phyloP scores from a whole-genome alignment of 2,797 vertebrate genomes.

The Gadopsis bispinosus region DNA sequence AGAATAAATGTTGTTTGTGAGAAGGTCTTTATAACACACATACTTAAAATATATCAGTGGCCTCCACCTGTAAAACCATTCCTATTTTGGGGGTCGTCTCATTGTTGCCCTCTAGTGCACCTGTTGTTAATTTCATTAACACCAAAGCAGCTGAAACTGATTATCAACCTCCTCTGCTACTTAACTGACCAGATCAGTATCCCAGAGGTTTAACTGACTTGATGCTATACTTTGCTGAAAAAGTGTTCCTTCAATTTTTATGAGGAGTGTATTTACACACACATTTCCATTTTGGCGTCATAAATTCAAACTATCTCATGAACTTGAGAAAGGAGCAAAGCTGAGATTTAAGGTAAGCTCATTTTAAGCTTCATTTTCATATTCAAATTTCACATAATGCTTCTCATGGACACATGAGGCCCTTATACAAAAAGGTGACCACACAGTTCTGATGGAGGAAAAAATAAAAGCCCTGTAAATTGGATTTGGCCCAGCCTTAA shows the following conservation, averaged over 20 bases:
- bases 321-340: background rate
- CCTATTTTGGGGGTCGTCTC: too few species aligned
- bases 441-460: slow-evolving; percentile 51
- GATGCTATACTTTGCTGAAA: too few species aligned
- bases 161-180: too few species aligned
- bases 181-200: too few species aligned
- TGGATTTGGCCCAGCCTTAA: slow-evolving; percentile 85
- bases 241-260: too few species aligned
- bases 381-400: slow-evolving; percentile 57
- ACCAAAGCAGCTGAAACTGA: too few species aligned
- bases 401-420: slow-evolving; percentile 55
- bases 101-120: too few species aligned
- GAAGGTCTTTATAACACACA: background rate
- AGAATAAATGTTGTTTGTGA: background rate
- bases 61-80: too few species aligned
- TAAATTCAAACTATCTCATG: background rate
- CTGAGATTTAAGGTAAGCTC: slow-evolving; percentile 22
- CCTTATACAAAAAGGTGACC: slow-evolving; percentile 66
- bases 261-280: too few species aligned
- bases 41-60: background rate
- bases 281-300: background rate
- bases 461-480: slow-evolving; percentile 70
- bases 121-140: too few species aligned
- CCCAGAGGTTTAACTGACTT: too few species aligned
- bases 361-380: slow-evolving; percentile 57